A percentile compares a stretch with the other conserved stretches of the same genome.
Evolutionary conservation across 1,140 invertebrate genomes (phyloP).

Genomic region (Zaprionus davidi): DNA sequence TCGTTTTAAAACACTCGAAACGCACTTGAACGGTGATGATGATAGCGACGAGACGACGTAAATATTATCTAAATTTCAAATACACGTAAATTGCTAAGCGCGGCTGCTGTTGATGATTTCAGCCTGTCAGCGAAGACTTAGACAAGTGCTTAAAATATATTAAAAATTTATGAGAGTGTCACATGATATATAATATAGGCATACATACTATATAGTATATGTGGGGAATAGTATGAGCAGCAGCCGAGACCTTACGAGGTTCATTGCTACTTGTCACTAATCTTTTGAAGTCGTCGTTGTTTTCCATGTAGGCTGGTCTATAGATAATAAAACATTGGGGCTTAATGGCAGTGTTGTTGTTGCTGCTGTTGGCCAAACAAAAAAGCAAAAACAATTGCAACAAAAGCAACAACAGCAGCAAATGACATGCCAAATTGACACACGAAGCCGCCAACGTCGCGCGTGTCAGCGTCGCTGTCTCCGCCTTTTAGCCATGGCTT

Average conservation of each 20-base stretch:
- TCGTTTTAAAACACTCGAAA: conserved; percentile 37
- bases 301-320: conserved; percentile 62
- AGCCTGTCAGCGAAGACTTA: conserved; percentile 24
- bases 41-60: conserved; percentile 16
- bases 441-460: conserved; percentile 61
- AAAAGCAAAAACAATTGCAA: conserved; percentile 35
- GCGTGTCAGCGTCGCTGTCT: conserved; percentile 54
- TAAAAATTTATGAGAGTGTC: conserved; percentile 63
- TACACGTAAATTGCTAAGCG: conserved; percentile 17
- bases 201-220: conserved; percentile 26
- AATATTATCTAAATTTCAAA: conserved; percentile 43
- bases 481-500: conserved; percentile 71
- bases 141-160: conserved; percentile 63
- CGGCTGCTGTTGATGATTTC: conserved; percentile 29
- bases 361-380: conserved; percentile 33
- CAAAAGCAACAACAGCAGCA: conserved; percentile 32
- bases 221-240: conserved; percentile 20
- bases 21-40: conserved; percentile 31
- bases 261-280: conserved; percentile 79
- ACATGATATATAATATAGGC: conserved; percentile 14
- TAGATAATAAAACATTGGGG: conserved; percentile 71
- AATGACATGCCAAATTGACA: conserved; percentile 50
- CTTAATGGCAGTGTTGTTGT: conserved; percentile 67
- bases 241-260: conserved; percentile 75
- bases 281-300: conserved; percentile 36